Conservation (phyloP, 2,888 invertebrate species). For the Allolobophora icterica region DNA sequence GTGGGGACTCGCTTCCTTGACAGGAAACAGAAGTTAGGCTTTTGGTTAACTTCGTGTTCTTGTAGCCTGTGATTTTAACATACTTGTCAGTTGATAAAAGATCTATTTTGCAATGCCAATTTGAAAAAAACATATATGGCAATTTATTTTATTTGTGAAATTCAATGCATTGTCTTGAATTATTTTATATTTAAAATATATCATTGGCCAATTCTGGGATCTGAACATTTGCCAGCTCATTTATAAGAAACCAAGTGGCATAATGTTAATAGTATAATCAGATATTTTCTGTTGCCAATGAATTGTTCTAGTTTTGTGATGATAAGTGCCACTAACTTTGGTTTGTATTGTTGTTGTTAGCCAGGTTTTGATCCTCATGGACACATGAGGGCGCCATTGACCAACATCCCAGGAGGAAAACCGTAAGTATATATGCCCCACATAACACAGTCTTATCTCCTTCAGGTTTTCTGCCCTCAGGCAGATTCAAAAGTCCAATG, state of each 20-base stretch:
- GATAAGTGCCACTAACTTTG: not conserved
- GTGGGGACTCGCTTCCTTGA: too few species aligned
- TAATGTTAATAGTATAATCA: too few species aligned
- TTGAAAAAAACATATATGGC: not conserved
- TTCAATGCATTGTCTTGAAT: not conserved
- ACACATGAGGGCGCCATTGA: slow-evolving; percentile 53
- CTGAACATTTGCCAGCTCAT: too few species aligned
- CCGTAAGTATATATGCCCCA: slow-evolving; percentile 76
- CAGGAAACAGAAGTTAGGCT: too few species aligned
- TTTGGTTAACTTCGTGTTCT: too few species aligned
- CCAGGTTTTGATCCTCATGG: slow-evolving; percentile 52
- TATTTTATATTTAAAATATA: not conserved
- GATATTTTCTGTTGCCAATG: too few species aligned
- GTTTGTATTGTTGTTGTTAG: not conserved
- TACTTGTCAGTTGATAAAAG: not conserved
- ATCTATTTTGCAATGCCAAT: not conserved
- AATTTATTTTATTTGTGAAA: not conserved
- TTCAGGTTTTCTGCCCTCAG: too few species aligned
- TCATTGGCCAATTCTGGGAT: not conserved
- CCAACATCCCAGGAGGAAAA: slow-evolving; percentile 74
- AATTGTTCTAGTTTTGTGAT: too few species aligned
- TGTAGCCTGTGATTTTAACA: too few species aligned
- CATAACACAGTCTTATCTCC: not conserved
- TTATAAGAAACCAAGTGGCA: too few species aligned
- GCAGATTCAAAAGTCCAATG: too few species aligned